These are phyloP conservation scores for Halocynthia aurantium DNA, from an alignment of 23 tunicate species.

Conservation along the genomic window DNA sequence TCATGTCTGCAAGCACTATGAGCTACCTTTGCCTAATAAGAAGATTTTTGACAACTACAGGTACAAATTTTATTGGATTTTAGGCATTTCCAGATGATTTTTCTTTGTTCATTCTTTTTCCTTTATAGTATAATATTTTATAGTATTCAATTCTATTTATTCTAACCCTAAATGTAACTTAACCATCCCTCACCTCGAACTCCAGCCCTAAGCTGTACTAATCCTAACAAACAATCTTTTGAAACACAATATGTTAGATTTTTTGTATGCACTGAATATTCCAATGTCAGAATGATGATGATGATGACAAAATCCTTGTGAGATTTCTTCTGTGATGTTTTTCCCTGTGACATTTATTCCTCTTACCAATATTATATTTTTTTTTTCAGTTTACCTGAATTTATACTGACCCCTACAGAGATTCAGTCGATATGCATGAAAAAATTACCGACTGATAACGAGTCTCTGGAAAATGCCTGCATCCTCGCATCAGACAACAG, in stretches of 20 bases:
- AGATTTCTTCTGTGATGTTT: too few species aligned
- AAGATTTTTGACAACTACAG: constrained; percentile 69
- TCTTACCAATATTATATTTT: neutral
- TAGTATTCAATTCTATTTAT: too few species aligned
- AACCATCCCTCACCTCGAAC: too few species aligned
- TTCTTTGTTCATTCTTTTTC: neutral
- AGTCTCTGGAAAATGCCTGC: constrained; percentile 72
- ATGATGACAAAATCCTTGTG: neutral
- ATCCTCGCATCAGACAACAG: constrained; percentile 52
- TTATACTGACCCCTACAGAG: constrained; percentile 36
- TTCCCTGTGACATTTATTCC: too few species aligned
- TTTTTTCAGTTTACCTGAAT: constrained; percentile 61
- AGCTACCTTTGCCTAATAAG: constrained; percentile 74
- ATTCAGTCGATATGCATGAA: constrained; percentile 41
- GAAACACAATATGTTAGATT: too few species aligned
- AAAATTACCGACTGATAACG: constrained; percentile 52
- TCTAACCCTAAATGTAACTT: too few species aligned
- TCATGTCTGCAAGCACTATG: constrained; percentile 90
- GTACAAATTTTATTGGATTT: constrained; percentile 10
- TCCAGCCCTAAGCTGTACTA: too few species aligned
- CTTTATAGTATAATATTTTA: too few species aligned
- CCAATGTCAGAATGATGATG: too few species aligned
- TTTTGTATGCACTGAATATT: too few species aligned
- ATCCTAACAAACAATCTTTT: too few species aligned
- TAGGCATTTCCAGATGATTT: neutral